These are phyloP conservation scores for Rattus norvegicus DNA, from an alignment of 2,113 vertebrate genomes.

Conservation along the genomic window DNA sequence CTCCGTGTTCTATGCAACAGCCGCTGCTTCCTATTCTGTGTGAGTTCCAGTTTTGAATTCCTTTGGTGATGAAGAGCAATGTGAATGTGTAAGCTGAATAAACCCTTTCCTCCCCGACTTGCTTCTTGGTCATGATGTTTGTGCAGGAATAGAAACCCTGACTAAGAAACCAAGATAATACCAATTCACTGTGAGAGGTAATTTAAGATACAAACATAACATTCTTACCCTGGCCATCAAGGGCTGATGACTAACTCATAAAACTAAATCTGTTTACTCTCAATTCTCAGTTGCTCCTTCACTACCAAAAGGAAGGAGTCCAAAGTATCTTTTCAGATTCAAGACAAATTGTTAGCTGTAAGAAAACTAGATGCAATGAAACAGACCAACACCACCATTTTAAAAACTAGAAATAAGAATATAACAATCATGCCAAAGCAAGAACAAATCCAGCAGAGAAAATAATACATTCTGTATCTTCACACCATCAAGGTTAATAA, in stretches of 20 bases:
- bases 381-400: background rate
- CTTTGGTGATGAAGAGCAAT: too few species aligned
- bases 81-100: too few species aligned
- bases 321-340: background rate
- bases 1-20: too few species aligned
- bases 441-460: background rate
- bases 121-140: too few species aligned
- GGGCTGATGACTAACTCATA: background rate
- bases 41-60: too few species aligned
- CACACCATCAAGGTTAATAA: background rate
- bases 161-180: background rate
- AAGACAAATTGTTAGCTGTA: background rate
- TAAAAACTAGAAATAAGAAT: background rate
- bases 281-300: background rate
- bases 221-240: background rate
- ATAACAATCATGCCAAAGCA: background rate
- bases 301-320: background rate
- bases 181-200: background rate
- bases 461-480: background rate
- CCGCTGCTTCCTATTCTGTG: too few species aligned
- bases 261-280: background rate
- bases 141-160: too few species aligned
- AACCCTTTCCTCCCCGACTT: too few species aligned
- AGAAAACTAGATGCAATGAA: background rate
- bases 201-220: background rate